Percentiles rank a stretch among this genome's conserved stretches.
These are phyloP conservation scores for Calypte anna DNA, from an alignment of 2,113 vertebrate genomes.

Conservation along the genomic window DNA sequence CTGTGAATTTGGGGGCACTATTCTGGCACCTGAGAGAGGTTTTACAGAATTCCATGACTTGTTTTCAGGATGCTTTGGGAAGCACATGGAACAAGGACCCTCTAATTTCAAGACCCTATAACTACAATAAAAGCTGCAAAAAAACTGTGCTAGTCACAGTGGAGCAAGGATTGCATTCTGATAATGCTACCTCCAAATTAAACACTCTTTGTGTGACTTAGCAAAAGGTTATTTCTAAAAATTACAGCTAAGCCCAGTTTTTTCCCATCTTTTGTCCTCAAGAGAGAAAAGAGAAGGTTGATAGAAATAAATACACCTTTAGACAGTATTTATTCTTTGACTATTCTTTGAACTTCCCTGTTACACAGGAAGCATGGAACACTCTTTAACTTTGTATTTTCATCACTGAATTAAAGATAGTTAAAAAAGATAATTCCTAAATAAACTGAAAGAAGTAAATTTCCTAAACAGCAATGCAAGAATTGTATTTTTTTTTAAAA, in stretches of 20 bases:
- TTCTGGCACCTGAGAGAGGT: background rate
- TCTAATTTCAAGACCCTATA: background rate
- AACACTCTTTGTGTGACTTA: background rate
- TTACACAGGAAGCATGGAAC: background rate
- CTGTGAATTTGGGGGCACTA: background rate
- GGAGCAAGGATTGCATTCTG: background rate
- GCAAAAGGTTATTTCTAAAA: background rate
- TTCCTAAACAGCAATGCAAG: background rate
- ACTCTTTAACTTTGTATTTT: background rate
- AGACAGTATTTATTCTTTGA: background rate
- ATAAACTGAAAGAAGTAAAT: background rate
- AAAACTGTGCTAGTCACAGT: background rate
- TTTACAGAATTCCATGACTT: background rate
- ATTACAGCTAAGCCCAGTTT: background rate
- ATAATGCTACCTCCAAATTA: background rate
- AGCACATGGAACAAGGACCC: background rate
- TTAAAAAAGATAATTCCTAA: background rate
- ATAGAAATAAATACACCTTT: background rate
- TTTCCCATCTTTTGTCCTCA: background rate
- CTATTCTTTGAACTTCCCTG: background rate
- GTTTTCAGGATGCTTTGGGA: background rate
- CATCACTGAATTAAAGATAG: background rate
- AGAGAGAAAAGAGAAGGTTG: background rate
- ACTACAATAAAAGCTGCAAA: background rate
- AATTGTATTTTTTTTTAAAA: background rate